Conservation (phyloP, 2,888 invertebrate genomes). For the Saturnia japonica region DNA sequence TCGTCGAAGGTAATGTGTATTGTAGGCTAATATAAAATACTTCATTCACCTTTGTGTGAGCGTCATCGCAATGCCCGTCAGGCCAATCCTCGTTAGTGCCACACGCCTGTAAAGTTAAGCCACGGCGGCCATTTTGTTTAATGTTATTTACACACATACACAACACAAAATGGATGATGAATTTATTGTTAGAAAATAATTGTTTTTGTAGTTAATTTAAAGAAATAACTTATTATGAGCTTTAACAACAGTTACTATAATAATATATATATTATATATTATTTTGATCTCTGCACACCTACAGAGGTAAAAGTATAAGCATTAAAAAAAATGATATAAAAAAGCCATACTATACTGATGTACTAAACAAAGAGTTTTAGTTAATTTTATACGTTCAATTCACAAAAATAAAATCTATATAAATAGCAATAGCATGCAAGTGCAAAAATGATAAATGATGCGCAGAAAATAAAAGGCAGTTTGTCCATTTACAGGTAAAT, state of each 20-base stretch:
- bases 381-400: background rate
- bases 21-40: constrained; percentile 36
- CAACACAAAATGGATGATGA: constrained; percentile 53
- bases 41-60: constrained; percentile 76
- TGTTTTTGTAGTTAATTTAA: background rate
- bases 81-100: constrained; percentile 75
- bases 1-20: constrained; percentile 23
- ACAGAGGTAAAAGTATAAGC: constrained; percentile 25
- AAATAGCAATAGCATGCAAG: background rate
- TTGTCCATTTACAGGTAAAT: constrained; percentile 7
- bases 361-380: too few relatives aligned
- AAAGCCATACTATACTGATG: too few relatives aligned
- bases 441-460: constrained; percentile 5
- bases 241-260: background rate
- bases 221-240: background rate
- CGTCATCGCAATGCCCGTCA: constrained; percentile 74
- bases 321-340: constrained; percentile 20
- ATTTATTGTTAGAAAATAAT: constrained; percentile 9
- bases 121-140: constrained; percentile 66
- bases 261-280: constrained; percentile 35
- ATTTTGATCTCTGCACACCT: constrained; percentile 39
- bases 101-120: constrained; percentile 65
- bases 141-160: constrained; percentile 70
- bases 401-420: background rate
- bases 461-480: constrained; percentile 12